Evolutionary conservation across 2,888 invertebrate species (phyloP).

Genomic region (Sphaeridia pumilis): DNA sequence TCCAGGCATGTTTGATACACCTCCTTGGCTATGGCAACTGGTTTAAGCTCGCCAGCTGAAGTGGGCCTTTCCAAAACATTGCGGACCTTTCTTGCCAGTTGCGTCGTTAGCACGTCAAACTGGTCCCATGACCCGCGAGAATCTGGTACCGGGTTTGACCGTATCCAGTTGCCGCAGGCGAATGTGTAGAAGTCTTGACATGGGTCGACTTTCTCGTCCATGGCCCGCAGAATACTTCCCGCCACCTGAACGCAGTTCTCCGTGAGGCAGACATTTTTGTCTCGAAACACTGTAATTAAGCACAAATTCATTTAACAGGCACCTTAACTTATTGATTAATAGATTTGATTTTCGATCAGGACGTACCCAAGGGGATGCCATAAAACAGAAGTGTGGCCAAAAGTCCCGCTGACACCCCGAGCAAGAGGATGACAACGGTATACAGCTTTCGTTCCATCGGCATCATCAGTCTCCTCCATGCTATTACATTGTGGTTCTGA

Average conservation of each 20-base stretch:
- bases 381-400: not conserved
- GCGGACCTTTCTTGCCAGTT: constrained; percentile 42
- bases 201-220: constrained; percentile 41
- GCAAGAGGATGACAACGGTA: not conserved
- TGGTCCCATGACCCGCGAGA: constrained; percentile 46
- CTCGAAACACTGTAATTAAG: not conserved
- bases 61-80: constrained; percentile 38
- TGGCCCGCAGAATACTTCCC: constrained; percentile 36
- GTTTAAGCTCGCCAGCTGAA: constrained; percentile 5
- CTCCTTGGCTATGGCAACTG: constrained; percentile 46
- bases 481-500: too few species aligned
- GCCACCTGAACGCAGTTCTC: constrained; percentile 33
- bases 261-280: constrained; percentile 14
- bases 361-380: constrained; percentile 11
- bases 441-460: constrained; percentile 5
- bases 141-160: constrained; percentile 40
- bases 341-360: not conserved
- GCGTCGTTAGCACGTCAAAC: constrained; percentile 49
- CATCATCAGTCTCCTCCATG: constrained; percentile 5
- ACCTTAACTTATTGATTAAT: too few species aligned
- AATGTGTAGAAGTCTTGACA: constrained; percentile 45
- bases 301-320: not conserved
- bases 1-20: constrained; percentile 55
- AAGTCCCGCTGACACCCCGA: constrained; percentile 1
- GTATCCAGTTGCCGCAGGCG: constrained; percentile 44